Base-by-base conservation (phyloP, 1,140 invertebrate species). In the Euwallacea similis region DNA sequence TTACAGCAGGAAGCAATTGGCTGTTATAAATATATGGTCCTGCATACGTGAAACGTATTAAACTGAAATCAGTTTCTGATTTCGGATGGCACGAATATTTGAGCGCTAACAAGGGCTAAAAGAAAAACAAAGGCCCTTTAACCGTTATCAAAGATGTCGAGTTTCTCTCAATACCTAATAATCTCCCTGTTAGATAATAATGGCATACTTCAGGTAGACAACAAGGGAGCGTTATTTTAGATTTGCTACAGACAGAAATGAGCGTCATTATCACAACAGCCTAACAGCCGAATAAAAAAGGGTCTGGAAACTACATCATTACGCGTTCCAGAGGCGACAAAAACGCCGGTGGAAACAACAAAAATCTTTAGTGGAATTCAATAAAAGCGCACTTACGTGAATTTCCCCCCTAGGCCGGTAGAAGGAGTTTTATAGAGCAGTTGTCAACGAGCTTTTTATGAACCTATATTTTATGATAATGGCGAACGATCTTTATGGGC, bases 331-430 rank as follows among this genome's bases (percentile, higher is more conserved):
- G 42, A 13, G 43, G 53, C 53, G 68, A 70, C 60, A 70, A 70
- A 70, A 70, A 70, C 47, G 42, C 33, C 60, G 15, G 42, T 62
- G 42, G 58, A 64, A 70, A 70, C 61, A 64, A 70, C 60, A 58
- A 70, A 70, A 70, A 70, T 70, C 68, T 70, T 70, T 64, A 62
- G 68, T 42, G 53, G 68, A 70, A 70, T 70, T 70, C 68, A 64
- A 70, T 70, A 70, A 70, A 70, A 70, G 60, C 59, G 42, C 41
- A 70, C 68, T 70, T 70, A 70, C n/a, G 42, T 56, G 60, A 64
- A 59, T 60, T 70, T 70, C 47, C 43, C 61, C 53, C 47, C 54
- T 56, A 50, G 46, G 58, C 33, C 59, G 43, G 44, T n/a, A 21
- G 61, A 64, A 58, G 42, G 54, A 64, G 42, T 70, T 70, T 70